Conservation (phyloP, 2,113 vertebrate genomes). For the Miniopterus natalensis region DNA sequence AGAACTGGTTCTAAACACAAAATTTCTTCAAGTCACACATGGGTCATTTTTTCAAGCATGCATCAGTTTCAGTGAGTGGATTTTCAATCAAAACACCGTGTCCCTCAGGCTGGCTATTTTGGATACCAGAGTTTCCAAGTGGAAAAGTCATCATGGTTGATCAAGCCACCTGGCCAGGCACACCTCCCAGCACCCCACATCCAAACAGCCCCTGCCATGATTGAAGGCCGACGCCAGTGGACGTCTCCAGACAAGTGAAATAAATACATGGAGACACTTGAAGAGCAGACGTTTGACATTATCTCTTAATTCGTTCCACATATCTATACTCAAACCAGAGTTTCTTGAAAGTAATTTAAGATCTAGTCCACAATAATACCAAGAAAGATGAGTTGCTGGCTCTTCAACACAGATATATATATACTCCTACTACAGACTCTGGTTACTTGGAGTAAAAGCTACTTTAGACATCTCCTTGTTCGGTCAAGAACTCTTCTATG, state of each 20-base stretch:
- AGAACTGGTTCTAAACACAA: slow-evolving; percentile 50
- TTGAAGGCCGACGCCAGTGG: background rate
- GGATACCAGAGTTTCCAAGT: slow-evolving; percentile 39
- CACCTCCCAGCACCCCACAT: background rate
- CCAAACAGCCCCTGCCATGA: background rate
- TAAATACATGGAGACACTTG: background rate
- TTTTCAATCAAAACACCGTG: slow-evolving; percentile 49
- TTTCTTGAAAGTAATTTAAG: slow-evolving; percentile 54
- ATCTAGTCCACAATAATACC: background rate
- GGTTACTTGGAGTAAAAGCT: background rate
- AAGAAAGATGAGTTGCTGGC: background rate
- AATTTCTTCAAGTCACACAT: slow-evolving; percentile 43
- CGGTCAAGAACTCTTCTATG: background rate
- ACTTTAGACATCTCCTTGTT: background rate
- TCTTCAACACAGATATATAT: background rate
- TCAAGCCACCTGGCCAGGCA: background rate
- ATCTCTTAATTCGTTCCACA: slow-evolving; percentile 65
- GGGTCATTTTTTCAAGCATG: slow-evolving; percentile 53
- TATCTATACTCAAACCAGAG: slow-evolving; percentile 23
- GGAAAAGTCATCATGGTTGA: background rate
- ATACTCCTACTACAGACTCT: background rate
- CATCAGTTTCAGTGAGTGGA: background rate
- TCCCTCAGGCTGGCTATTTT: background rate
- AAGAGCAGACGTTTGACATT: background rate
- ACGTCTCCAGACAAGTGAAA: background rate